Evolutionary conservation across 2,113 vertebrate genomes (phyloP).

Genomic region (Oxyura jamaicensis): DNA sequence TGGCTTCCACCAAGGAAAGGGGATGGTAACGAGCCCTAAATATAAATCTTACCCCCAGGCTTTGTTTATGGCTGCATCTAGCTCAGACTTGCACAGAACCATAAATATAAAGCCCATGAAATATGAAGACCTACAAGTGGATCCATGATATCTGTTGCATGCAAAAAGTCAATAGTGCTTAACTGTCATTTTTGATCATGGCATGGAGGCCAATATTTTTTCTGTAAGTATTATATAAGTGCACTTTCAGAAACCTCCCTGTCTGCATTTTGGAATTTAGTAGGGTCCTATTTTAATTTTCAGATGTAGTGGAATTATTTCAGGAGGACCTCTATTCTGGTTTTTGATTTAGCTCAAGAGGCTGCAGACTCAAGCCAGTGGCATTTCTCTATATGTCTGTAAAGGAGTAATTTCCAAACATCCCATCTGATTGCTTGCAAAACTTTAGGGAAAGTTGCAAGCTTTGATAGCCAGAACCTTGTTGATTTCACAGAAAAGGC

Average conservation of each 20-base stretch:
- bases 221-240: background rate
- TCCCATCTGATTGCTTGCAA: accelerated
- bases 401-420: background rate
- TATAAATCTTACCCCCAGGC: background rate
- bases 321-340: background rate
- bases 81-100: background rate
- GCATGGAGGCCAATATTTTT: background rate
- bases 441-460: background rate
- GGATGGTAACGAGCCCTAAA: background rate
- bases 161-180: background rate
- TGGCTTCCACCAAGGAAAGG: background rate
- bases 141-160: background rate
- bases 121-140: background rate
- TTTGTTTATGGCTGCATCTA: background rate
- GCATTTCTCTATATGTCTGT: background rate
- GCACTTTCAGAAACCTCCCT: background rate
- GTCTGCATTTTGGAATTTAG: background rate
- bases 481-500: background rate
- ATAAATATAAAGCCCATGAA: background rate
- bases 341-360: background rate
- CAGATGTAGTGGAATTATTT: conserved; percentile 22
- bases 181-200: background rate
- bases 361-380: background rate
- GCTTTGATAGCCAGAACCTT: background rate
- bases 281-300: background rate